Evolutionary conservation across 2,888 invertebrate genomes (phyloP), one percentile per base, ranked within the genome.

Genomic region (Hemistola chrysoprasaria): DNA sequence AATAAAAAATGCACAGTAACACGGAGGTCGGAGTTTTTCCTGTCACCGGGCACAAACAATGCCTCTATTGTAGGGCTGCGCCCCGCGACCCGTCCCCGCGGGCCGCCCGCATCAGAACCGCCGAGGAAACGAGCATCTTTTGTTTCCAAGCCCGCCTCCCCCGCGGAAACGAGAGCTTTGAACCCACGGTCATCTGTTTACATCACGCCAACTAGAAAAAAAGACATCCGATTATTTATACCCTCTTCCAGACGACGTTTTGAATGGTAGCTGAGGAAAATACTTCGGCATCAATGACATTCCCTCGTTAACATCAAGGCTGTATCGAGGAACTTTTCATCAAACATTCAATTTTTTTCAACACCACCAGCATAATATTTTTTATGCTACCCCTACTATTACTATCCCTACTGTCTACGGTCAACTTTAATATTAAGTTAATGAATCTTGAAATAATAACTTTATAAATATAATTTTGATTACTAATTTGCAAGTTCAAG

Each of bases 11-110:
- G 82, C 83, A 84, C 78, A 83, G 85, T 82, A 85, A 85, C 85
- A 86, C 83, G 80, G 87, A 84, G 87, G 87, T 87, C 78, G 86
- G 83, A 85, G 88, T 86, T 88, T 88, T 87, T 87, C 87, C 87
- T 85, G 87, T 86, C 87, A 86, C 85, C 85, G 86, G 80, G 80
- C 78, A 86, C 84, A 87, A 87, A 88, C 88, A 88, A 88, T 87
- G 78, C 73, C 70, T 74, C 80, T 62, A 86, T 85, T 86, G 86
- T 88, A 71, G 69, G 60, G 56, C 60, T 61, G 58, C 57, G 62
- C 57, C 55, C 56, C 61, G 41, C 53, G 44, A 59, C 58, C 58
- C 56, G 50, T 48, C 50, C 57, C 59, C 55, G 50, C 55, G 53
- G 56, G 50, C 55, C 52, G 56, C 71, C 67, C 61, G 57, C 63